Evolutionary conservation across 1,140 invertebrate genomes (phyloP).

Genomic region (Ganaspis sp.): DNA sequence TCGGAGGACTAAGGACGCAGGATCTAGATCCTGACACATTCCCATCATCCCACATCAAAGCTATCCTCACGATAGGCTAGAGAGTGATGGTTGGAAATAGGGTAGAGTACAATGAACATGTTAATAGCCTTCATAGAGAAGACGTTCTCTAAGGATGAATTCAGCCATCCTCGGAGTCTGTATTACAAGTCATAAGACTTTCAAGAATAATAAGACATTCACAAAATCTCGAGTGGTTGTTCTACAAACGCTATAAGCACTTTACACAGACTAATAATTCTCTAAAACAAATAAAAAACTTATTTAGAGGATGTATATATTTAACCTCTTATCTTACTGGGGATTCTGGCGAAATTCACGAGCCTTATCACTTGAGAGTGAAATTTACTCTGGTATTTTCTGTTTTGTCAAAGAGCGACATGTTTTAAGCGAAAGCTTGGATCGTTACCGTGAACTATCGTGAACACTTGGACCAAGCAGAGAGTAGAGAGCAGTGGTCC

Average conservation of each 20-base stretch:
- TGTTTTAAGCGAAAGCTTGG: neutral
- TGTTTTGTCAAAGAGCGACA: slow-evolving; percentile 24
- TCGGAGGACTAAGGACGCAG: neutral
- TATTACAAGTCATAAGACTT: slow-evolving; percentile 10
- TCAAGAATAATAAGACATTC: neutral
- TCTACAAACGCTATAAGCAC: neutral
- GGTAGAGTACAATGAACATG: slow-evolving; percentile 1
- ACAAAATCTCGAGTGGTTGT: too few species aligned
- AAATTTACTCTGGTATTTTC: slow-evolving; percentile 1
- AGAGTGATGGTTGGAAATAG: slow-evolving; percentile 2
- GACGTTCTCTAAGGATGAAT: slow-evolving; percentile 1
- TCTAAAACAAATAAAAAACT: neutral
- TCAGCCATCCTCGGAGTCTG: neutral
- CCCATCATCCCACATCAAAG: slow-evolving; percentile 21
- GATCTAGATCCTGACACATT: slow-evolving; percentile 17
- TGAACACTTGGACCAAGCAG: slow-evolving; percentile 8
- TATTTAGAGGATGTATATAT: neutral
- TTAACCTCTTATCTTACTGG: neutral
- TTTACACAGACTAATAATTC: neutral
- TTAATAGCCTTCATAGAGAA: slow-evolving; percentile 16
- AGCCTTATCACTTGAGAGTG: neutral
- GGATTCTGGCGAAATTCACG: neutral
- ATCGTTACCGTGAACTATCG: slow-evolving; percentile 18
- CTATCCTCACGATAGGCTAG: slow-evolving; percentile 6
- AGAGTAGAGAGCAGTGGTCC: slow-evolving; percentile 11